Conservation (phyloP, 2,113 vertebrate species). For the Acinonyx jubatus region DNA sequence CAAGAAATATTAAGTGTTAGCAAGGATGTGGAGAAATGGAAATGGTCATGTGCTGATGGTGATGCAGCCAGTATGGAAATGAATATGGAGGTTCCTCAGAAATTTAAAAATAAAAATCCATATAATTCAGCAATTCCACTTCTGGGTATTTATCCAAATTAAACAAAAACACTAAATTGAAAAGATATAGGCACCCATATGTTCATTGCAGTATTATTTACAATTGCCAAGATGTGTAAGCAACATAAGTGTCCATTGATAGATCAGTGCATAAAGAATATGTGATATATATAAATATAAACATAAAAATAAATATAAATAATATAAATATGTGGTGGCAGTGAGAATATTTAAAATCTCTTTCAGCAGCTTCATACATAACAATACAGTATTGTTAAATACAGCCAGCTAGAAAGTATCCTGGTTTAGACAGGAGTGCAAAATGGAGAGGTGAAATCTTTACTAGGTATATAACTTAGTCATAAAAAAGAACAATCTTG, state of each 20-base stretch:
- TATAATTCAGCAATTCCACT: background rate
- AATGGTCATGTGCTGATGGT: background rate
- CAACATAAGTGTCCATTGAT: background rate
- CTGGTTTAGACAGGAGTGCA: background rate
- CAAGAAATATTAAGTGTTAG: background rate
- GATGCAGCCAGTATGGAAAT: background rate
- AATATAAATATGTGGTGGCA: too few relatives aligned
- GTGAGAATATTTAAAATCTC: too few relatives aligned
- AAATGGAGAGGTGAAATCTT: background rate
- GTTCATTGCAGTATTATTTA: background rate
- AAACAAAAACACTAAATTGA: background rate
- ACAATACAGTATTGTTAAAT: background rate
- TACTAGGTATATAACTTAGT: background rate
- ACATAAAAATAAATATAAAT: too few relatives aligned
- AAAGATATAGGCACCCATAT: background rate
- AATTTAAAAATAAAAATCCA: background rate
- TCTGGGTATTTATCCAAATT: background rate
- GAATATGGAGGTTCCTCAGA: background rate
- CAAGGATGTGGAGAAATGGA: background rate
- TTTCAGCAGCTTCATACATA: background rate
- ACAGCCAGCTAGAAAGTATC: background rate
- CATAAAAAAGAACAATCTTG: background rate
- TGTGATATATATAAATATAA: background rate
- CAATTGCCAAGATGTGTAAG: background rate
- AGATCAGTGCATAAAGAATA: background rate